Evolutionary conservation across 2,113 vertebrate species (phyloP).

Genomic region (human (Homo sapiens)): GRCh38 chr6:167204501-167205000

Average conservation of each 20-base stretch:
- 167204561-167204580: background rate
- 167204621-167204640: background rate
- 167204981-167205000: background rate
- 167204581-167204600: background rate
- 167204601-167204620: accelerated
- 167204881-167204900: background rate
- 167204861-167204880: accelerated
- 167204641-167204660: background rate
- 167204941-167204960: background rate
- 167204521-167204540: accelerated
- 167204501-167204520: accelerated
- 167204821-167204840: background rate
- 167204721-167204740: too few species aligned
- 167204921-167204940: background rate
- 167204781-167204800: accelerated
- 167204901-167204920: background rate
- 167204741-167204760: accelerated
- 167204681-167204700: background rate
- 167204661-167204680: background rate
- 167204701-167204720: accelerated
- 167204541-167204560: background rate
- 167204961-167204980: accelerated
- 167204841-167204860: accelerated
- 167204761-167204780: accelerated
- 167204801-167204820: accelerated